These are phyloP conservation scores for Trypoxylus dichotomus DNA, from an alignment of 1,140 invertebrate genomes.

Conservation along the genomic window DNA sequence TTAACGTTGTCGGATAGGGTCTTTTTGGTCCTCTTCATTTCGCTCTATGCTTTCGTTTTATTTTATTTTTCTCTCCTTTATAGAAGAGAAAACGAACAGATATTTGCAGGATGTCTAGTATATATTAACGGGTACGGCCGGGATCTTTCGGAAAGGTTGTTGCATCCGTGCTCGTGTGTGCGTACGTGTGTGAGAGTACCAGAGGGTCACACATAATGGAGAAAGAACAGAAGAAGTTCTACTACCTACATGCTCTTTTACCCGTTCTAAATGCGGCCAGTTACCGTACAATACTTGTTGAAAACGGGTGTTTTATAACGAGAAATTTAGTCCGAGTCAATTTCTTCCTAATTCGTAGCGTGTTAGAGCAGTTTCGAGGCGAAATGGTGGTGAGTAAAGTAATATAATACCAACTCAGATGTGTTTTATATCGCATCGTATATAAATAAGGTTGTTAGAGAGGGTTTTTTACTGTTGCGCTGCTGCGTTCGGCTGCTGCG, in stretches of 20 bases:
- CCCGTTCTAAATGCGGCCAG: background rate
- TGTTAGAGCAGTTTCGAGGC: background rate
- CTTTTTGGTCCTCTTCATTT: background rate
- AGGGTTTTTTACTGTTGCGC: background rate
- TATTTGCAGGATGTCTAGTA: background rate
- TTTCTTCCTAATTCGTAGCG: background rate
- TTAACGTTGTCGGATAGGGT: slow-evolving; percentile 23
- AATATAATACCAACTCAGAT: no score
- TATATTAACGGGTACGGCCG: background rate
- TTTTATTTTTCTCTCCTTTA: background rate
- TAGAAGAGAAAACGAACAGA: background rate
- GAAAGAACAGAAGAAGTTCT: background rate
- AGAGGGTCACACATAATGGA: background rate
- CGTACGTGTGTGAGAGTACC: background rate
- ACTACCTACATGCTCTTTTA: background rate
- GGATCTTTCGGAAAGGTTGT: background rate
- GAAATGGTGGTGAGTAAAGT: background rate
- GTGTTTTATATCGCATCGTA: background rate
- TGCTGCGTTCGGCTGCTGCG: background rate
- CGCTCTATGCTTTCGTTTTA: background rate
- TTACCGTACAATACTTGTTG: background rate
- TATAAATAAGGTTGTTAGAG: background rate
- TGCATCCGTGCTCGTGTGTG: background rate
- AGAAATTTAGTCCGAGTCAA: background rate
- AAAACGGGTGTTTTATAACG: background rate